Conservation (phyloP, 2,113 vertebrate species). For the Capreolus pygargus region DNA sequence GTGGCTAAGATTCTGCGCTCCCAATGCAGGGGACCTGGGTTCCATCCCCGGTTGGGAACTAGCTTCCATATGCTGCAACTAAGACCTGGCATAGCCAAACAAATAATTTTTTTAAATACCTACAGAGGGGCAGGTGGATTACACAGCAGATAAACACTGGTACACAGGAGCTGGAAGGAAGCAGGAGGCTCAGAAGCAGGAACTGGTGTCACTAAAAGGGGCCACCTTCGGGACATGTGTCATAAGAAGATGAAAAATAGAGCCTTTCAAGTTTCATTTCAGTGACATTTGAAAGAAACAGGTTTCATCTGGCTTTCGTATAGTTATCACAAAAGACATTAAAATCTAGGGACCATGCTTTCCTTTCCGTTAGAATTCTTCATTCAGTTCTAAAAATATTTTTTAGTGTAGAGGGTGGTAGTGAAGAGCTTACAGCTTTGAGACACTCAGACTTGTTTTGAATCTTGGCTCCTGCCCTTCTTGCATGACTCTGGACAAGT, state of each 20-base stretch:
- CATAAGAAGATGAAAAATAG: not conserved
- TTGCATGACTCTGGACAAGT: not conserved
- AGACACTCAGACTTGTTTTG: not conserved
- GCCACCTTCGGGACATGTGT: not conserved
- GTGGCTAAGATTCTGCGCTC: not conserved
- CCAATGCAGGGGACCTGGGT: not conserved
- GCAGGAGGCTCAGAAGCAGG: not conserved
- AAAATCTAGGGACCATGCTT: not conserved
- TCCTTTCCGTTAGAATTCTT: not conserved
- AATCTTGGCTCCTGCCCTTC: not conserved
- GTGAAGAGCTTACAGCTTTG: not conserved
- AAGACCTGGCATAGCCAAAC: not conserved
- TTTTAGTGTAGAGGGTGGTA: not conserved
- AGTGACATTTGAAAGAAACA: not conserved
- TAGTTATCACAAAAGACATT: not conserved
- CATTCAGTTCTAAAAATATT: not conserved
- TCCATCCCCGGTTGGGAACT: not conserved
- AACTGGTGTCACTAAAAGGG: not conserved
- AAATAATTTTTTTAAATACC: not conserved
- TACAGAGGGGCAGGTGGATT: not conserved
- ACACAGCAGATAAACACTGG: not conserved
- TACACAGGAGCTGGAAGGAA: not conserved
- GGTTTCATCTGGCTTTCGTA: not conserved
- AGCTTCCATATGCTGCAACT: not conserved
- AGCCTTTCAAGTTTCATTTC: not conserved